Evolutionary conservation across 1,140 invertebrate genomes (phyloP).

Genomic region (Trichoplusia ni): DNA sequence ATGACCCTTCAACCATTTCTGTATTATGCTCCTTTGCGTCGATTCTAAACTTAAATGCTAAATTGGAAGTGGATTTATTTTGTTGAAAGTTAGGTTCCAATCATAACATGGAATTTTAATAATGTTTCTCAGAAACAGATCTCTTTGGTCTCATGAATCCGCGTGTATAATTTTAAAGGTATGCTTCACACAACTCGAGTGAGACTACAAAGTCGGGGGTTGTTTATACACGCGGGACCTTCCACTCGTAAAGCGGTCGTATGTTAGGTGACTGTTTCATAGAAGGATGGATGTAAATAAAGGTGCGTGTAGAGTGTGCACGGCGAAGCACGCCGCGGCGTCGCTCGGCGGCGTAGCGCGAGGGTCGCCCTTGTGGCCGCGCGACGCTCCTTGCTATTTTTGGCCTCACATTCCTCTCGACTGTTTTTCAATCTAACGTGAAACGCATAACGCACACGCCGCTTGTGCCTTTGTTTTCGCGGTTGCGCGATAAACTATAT

Average conservation of each 20-base stretch:
- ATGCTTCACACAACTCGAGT: neutral
- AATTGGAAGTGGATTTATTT: too few relatives aligned
- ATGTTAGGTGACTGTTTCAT: slow-evolving; percentile 55
- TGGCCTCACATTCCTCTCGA: slow-evolving; percentile 76
- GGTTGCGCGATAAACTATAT: slow-evolving; percentile 37
- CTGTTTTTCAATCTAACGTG: slow-evolving; percentile 80
- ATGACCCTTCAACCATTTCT: too few relatives aligned
- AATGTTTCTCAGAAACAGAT: neutral
- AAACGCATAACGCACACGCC: slow-evolving; percentile 74
- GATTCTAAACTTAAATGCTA: too few relatives aligned
- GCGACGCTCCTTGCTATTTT: slow-evolving; percentile 79
- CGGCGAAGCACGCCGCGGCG: slow-evolving; percentile 34
- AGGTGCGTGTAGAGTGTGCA: slow-evolving; percentile 59
- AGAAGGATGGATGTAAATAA: slow-evolving; percentile 72
- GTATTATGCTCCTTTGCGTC: too few relatives aligned
- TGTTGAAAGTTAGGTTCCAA: slow-evolving; percentile 19
- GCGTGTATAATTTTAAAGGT: neutral
- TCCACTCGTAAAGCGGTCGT: slow-evolving; percentile 57
- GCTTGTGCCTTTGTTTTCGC: slow-evolving; percentile 65
- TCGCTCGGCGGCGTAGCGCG: slow-evolving; percentile 49
- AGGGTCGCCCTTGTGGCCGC: slow-evolving; percentile 74
- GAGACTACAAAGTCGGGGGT: slow-evolving; percentile 43
- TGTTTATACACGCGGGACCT: slow-evolving; percentile 55
- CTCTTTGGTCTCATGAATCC: neutral
- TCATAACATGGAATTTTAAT: slow-evolving; percentile 1